phyloP scores from a whole-genome alignment of 2,113 vertebrate genomes.

The Mesitornis unicolor region DNA sequence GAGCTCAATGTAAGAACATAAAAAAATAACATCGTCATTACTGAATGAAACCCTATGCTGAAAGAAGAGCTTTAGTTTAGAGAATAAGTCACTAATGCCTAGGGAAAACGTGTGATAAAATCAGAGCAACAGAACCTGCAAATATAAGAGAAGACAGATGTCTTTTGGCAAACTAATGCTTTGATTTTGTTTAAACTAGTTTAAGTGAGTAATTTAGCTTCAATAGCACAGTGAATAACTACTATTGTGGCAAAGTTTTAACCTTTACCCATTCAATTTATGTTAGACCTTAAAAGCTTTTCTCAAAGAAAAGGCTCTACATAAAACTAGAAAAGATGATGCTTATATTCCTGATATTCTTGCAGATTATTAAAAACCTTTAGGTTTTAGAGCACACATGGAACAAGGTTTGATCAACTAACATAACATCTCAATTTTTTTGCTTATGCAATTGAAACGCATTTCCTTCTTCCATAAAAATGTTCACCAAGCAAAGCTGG shows the following conservation, averaged over 20 bases:
- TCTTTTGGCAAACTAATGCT: not conserved
- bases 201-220: conserved; percentile 16
- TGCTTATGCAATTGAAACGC: not conserved
- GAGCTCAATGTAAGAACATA: not conserved
- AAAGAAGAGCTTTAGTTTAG: not conserved
- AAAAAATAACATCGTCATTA: not conserved
- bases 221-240: not conserved
- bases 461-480: not conserved
- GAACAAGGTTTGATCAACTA: not conserved
- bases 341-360: not conserved
- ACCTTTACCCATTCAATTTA: not conserved
- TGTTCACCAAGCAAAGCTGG: not conserved
- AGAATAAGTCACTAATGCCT: not conserved
- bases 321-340: not conserved
- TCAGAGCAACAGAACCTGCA: not conserved
- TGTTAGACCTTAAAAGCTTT: not conserved
- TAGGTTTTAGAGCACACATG: not conserved
- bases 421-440: not conserved
- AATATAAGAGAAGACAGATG: not conserved
- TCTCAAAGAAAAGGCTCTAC: not conserved
- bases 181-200: conserved; percentile 27
- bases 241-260: not conserved
- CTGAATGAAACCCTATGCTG: not conserved
- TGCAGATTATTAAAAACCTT: not conserved
- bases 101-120: not conserved